These are phyloP conservation scores for Falco punctatus DNA, from an alignment of 2,113 vertebrate species.

Conservation along the genomic window DNA sequence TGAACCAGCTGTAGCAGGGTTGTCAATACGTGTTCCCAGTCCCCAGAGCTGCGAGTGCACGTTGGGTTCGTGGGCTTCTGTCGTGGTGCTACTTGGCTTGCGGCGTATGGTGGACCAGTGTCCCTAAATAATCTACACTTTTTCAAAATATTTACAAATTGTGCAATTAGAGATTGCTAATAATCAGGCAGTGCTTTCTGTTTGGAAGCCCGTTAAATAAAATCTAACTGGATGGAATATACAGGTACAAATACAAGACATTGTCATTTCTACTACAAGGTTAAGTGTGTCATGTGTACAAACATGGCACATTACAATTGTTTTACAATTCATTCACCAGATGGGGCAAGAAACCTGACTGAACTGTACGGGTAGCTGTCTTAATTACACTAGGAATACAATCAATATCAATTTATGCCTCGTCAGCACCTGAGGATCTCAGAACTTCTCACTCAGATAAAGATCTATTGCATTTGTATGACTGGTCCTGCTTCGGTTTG, in stretches of 20 bases:
- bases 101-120: not conserved
- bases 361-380: not conserved
- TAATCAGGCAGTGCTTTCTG: not conserved
- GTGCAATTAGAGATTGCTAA: not conserved
- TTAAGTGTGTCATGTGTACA: not conserved
- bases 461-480: not conserved
- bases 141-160: not conserved
- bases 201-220: fast-evolving
- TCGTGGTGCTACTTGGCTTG: not conserved
- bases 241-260: not conserved
- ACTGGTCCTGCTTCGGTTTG: not conserved
- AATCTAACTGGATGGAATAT: not conserved
- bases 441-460: not conserved
- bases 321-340: not conserved
- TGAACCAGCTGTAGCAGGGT: fast-evolving
- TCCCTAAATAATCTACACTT: not conserved
- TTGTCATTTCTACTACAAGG: fast-evolving
- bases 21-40: not conserved
- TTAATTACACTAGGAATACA: not conserved
- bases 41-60: not conserved
- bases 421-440: not conserved
- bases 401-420: not conserved
- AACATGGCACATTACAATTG: not conserved
- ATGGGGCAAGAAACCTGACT: not conserved
- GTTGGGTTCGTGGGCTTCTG: not conserved